A percentile compares a stretch with the other conserved stretches of the same genome.
Conservation (phyloP, 64 coral and sea anemone species). For the Montipora cactus region DNA sequence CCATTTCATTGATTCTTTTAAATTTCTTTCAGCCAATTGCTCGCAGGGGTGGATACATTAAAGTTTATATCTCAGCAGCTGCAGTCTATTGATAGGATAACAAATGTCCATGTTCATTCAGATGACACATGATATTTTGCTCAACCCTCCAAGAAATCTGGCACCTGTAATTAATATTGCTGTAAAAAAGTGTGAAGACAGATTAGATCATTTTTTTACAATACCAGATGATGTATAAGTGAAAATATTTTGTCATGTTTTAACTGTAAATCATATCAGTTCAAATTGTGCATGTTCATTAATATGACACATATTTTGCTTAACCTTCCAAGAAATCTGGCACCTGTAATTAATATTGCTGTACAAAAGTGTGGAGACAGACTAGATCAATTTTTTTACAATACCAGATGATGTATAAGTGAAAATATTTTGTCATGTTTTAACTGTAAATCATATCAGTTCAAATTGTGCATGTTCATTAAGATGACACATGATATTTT, state of each 20-base stretch:
- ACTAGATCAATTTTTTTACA: not conserved
- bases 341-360: not conserved
- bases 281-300: not conserved
- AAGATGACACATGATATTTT: conserved; percentile 17
- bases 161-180: not conserved
- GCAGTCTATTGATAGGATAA: conserved; percentile 94
- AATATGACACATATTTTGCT: not conserved
- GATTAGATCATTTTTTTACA: not conserved
- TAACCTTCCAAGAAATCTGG: not conserved
- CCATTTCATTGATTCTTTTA: not conserved
- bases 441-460: too few species aligned
- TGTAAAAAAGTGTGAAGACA: not conserved
- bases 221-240: too few species aligned
- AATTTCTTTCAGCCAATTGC: conserved; percentile 54
- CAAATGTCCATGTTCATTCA: conserved; percentile 64
- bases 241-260: too few species aligned
- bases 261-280: too few species aligned
- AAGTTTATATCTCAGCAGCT: conserved; percentile 85
- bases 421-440: too few species aligned
- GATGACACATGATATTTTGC: conserved; percentile 11
- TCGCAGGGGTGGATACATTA: conserved; percentile 81
- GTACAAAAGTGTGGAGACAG: not conserved
- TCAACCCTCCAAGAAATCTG: not conserved
- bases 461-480: conserved; percentile 44
- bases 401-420: too few species aligned